These are phyloP conservation scores for Erebia ligea DNA, from an alignment of 2,888 invertebrate genomes.

Conservation along the genomic window DNA sequence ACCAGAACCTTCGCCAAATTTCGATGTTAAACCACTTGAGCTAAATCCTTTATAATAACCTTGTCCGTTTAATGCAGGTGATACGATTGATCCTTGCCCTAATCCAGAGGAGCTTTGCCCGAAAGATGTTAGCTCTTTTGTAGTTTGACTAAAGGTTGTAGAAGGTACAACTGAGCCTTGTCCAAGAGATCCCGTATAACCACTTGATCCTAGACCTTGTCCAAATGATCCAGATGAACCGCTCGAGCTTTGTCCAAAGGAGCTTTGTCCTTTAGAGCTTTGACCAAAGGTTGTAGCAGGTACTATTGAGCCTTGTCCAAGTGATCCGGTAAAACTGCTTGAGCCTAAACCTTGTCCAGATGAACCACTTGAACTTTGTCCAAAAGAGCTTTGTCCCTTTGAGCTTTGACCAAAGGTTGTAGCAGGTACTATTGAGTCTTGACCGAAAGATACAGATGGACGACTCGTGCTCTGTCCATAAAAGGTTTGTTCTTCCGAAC, in stretches of 20 bases:
- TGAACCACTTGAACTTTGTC: conserved; percentile 5
- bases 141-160: conserved; percentile 5
- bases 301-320: background rate
- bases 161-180: conserved; percentile 1
- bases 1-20: conserved; percentile 23
- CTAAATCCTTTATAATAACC: conserved; percentile 24
- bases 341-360: conserved; percentile 1
- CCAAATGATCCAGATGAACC: background rate
- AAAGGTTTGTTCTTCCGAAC: background rate
- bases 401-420: background rate
- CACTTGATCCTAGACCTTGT: conserved; percentile 2
- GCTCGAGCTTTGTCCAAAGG: background rate
- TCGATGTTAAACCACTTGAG: conserved; percentile 12
- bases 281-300: conserved; percentile 2
- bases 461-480: background rate
- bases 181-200: conserved; percentile 3
- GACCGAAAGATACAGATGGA: background rate
- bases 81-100: background rate
- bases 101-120: conserved; percentile 4
- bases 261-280: background rate
- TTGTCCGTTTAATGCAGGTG: background rate
- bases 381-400: background rate
- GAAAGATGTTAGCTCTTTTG: background rate
- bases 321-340: background rate
- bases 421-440: background rate